Percentiles rank a stretch among this genome's conserved stretches.
These are phyloP conservation scores for Rhinichthys klamathensis DNA, from an alignment of 2,113 vertebrate genomes.

Conservation along the genomic window DNA sequence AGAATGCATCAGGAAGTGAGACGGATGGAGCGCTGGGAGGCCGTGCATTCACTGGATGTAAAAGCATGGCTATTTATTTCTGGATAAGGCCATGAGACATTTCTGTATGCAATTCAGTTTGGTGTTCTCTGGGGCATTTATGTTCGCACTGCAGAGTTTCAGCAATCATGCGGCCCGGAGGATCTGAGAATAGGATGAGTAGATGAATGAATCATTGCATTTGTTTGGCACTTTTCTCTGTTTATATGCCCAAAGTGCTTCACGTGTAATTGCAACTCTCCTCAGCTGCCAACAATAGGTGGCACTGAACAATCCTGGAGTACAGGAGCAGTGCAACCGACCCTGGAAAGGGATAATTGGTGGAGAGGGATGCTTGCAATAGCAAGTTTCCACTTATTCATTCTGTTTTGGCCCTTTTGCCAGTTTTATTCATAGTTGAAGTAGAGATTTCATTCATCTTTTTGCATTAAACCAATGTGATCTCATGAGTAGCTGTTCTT, in stretches of 20 bases:
- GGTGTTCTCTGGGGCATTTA: conserved; percentile 8
- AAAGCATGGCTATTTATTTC: conserved; percentile 3
- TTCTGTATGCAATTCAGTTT: conserved; percentile 33
- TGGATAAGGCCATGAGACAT: not conserved
- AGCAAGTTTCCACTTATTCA: not conserved
- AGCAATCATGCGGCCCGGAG: not conserved
- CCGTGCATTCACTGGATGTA: not conserved
- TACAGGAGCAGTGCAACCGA: not conserved
- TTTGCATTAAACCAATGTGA: not conserved
- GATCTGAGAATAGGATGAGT: conserved; percentile 21
- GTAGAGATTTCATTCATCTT: not conserved
- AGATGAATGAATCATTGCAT: conserved; percentile 31
- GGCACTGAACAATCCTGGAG: not conserved
- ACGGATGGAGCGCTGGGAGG: not conserved
- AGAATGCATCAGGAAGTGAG: conserved; percentile 18
- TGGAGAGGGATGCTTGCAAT: not conserved
- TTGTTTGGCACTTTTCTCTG: conserved; percentile 3
- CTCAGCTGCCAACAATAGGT: conserved; percentile 2
- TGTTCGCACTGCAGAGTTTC: not conserved
- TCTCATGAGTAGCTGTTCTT: no score
- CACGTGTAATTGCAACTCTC: conserved; percentile 8
- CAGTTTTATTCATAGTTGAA: not conserved
- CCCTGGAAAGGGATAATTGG: not conserved
- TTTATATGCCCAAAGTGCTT: conserved; percentile 27
- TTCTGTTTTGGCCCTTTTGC: not conserved